Base-by-base conservation (phyloP, 2,888 invertebrate genomes). In the Phalera bucephala region DNA sequence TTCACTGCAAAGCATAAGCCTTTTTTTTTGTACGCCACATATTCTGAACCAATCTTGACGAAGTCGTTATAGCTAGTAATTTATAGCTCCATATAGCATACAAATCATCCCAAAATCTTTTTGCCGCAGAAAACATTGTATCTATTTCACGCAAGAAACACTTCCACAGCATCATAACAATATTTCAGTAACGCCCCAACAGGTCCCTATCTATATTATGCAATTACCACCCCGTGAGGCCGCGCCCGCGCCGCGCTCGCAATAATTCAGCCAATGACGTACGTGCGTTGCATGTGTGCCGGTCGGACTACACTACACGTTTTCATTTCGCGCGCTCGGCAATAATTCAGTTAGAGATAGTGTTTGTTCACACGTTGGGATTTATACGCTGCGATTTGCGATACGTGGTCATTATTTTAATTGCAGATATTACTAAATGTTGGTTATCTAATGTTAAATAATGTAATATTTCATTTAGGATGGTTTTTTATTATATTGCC, bases 231-330 rank as follows among this genome's bases (percentile, higher is more conserved):
- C 34, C 36, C 39, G 42, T 61, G 56, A 51, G 49, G 40, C 36
- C 30, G 37, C 41, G 44, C 41, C 29, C 44, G 27, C 19, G 5
- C 31, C 40, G 23, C 29, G 33, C 30, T 11, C 21, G 23, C 28
- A 34, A 45, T 62, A 62, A 45, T 48, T 59, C 42, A 53, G 17
- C 47, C 51, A 56, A 50, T 59, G 49, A 48, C 40, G 44, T 34
- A 33, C 31, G 45, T 23, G 41, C 29, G 21, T 26, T 31, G 40
- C 44, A 42, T 44, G 34, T 36, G 29, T 40, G 37, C 11, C 31
- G 36, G 33, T 30, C 45, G 37, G 13, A 36, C 30, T 33, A 49
- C 45, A 58, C 55, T 34, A 43, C 41, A 38, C 45, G 47, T 40
- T 58, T 55, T 40, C 43, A 43, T 51, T 51, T 38, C 33, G 47